These are phyloP conservation scores for Vireo altiloquus DNA, from an alignment of 2,113 vertebrate genomes.

Conservation along the genomic window DNA sequence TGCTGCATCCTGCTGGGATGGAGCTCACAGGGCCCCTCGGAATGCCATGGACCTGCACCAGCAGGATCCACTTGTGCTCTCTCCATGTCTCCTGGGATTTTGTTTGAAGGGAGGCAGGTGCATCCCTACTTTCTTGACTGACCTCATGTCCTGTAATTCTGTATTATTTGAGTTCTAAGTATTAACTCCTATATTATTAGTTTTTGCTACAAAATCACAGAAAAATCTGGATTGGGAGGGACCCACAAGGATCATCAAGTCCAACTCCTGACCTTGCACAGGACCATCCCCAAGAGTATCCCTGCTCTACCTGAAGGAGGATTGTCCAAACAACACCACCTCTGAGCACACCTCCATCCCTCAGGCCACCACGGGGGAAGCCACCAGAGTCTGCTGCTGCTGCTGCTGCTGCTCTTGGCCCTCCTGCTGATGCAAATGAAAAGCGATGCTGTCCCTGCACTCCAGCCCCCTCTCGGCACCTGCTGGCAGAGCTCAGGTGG, in stretches of 20 bases:
- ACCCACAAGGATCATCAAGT: background rate
- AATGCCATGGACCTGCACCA: rapidly evolving
- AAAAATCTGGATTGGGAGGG: background rate
- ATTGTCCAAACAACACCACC: background rate
- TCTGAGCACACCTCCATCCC: background rate
- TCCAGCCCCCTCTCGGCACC: background rate
- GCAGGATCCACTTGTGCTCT: background rate
- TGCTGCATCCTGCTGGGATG: background rate
- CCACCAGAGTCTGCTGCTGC: background rate
- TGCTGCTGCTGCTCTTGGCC: background rate
- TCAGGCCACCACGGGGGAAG: rapidly evolving
- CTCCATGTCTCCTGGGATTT: background rate
- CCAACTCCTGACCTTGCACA: background rate
- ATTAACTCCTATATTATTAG: background rate
- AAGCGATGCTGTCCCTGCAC: background rate
- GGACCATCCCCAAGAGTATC: background rate
- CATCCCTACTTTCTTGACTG: rapidly evolving
- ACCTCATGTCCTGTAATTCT: background rate
- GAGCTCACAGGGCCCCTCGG: rapidly evolving
- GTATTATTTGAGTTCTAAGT: background rate
- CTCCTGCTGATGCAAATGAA: background rate
- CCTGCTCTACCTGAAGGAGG: background rate
- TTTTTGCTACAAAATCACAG: background rate
- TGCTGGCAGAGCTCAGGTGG: background rate
- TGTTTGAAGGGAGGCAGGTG: rapidly evolving